Base-by-base conservation (phyloP, 2,888 invertebrate genomes). In the Cacoxenus indagator region DNA sequence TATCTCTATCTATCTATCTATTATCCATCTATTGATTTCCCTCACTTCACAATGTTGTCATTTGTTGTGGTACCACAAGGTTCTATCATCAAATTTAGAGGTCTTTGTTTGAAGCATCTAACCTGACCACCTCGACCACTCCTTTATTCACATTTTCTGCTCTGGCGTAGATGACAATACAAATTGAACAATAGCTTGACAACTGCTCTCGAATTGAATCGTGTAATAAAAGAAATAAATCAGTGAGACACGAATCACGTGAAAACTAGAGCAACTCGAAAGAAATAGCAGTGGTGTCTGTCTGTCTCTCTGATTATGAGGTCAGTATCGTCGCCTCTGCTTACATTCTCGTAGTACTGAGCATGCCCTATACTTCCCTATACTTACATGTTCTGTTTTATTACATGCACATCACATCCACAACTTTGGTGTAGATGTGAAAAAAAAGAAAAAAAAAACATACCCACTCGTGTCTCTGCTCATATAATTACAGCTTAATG, bases 401-500 rank as follows among this genome's bases (percentile, higher is more conserved):
- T 43, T 59, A 59, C 45, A 43, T 43, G 9, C 51, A 19, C 17
- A 24, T 17, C 24, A 62, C 61, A 62, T 62, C 24, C 61, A 45
- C 43, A 62, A 62, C 61, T 43, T 62, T 43, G 22, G 24, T 51
- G 4, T 51, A 19, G 6, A 4, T 8, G 17, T 51, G 4, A 57
- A 6, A 27, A 29, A 59, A 59, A 29, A 59, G 22, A 37, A 59
- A 59, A 9, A 27, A 59, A 29, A 6, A 29, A 14, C 27, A 31
- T 19, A 59, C 31, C 17, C 19, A n/a, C 31, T 9, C 19, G 2
- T 43, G 24, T 24, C 29, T 59, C 31, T 59, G 29, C 22, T 59
- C 22, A 62, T 24, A 74, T 76, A 76, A 75, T 75, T 76, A 73
- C 72, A 71, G 57, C 26, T 29, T 31, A 67, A 71, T 61, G 46